Conservation (phyloP, 23 tunicate species). For the Trididemnum clinides region DNA sequence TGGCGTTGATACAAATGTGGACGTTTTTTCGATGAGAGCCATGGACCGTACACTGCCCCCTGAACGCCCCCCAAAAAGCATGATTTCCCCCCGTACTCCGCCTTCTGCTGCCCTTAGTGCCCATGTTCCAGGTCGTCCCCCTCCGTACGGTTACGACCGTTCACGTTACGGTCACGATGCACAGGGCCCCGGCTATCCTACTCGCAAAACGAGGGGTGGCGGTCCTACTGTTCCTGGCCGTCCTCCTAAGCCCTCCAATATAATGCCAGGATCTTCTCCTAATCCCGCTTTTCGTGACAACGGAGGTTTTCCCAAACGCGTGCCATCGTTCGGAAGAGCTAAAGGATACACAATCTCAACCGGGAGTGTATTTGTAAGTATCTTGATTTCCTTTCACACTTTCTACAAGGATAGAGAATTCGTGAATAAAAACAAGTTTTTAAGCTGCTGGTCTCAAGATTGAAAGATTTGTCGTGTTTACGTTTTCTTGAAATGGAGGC, state of each 20-base stretch:
- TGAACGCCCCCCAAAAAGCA: constrained; percentile 62
- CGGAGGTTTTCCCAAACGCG: too few species aligned
- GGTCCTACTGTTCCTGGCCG: constrained; percentile 43
- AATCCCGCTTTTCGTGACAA: background rate
- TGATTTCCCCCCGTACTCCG: constrained; percentile 69
- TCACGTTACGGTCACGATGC: background rate
- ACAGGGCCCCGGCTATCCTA: background rate
- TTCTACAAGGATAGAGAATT: too few species aligned
- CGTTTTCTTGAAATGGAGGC: too few species aligned
- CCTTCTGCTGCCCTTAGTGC: constrained; percentile 29
- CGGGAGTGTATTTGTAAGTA: constrained; percentile 37
- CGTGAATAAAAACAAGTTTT: too few species aligned
- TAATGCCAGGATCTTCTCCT: constrained; percentile 10
- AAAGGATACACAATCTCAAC: too few species aligned
- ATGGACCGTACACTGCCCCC: constrained; percentile 50
- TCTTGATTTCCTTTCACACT: too few species aligned
- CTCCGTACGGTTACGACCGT: constrained; percentile 5
- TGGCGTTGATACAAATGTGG: background rate
- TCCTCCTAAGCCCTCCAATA: constrained; percentile 66
- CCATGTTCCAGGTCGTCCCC: constrained; percentile 37
- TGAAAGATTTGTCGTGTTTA: too few species aligned
- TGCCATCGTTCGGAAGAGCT: too few species aligned
- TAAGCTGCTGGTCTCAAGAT: too few species aligned
- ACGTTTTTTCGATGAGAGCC: background rate
- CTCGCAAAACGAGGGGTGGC: background rate